These are phyloP conservation scores for Goniozus legneri DNA, from an alignment of 1,140 invertebrate genomes.

Conservation along the genomic window DNA sequence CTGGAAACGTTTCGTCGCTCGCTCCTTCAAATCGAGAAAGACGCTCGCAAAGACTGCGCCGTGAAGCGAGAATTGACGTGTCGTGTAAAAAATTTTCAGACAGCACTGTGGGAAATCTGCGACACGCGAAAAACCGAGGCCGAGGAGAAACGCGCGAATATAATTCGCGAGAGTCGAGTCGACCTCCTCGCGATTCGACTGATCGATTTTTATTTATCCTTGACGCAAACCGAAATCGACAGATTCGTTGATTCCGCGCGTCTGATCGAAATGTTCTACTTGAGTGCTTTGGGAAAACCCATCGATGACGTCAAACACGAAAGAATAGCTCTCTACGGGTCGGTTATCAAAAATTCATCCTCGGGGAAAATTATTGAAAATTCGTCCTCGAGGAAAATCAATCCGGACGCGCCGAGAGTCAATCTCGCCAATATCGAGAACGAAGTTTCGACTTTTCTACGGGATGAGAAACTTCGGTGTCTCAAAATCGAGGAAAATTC, in stretches of 20 bases:
- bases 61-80: slow-evolving; percentile 49
- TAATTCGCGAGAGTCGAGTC: slow-evolving; percentile 56
- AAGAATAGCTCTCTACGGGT: too few relatives aligned
- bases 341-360: background rate
- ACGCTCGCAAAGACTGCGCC: slow-evolving; percentile 53
- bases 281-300: slow-evolving; percentile 41
- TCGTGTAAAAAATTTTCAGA: slow-evolving; percentile 40
- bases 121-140: slow-evolving; percentile 53
- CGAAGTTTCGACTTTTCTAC: too few relatives aligned
- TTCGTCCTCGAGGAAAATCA: slow-evolving; percentile 2
- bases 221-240: slow-evolving; percentile 59
- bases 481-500: too few relatives aligned
- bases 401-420: too few relatives aligned
- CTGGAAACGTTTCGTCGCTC: slow-evolving; percentile 54
- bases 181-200: slow-evolving; percentile 52
- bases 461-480: too few relatives aligned
- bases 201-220: slow-evolving; percentile 55
- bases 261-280: slow-evolving; percentile 58
- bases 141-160: slow-evolving; percentile 49
- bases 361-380: slow-evolving; percentile 1
- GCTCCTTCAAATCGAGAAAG: slow-evolving; percentile 58
- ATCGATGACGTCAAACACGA: slow-evolving; percentile 3
- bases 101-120: slow-evolving; percentile 51
- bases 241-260: slow-evolving; percentile 54
- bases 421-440: too few relatives aligned